Base-by-base conservation (phyloP, 53 echinoderm and acorn worm genomes). In the Paracentrotus lividus region DNA sequence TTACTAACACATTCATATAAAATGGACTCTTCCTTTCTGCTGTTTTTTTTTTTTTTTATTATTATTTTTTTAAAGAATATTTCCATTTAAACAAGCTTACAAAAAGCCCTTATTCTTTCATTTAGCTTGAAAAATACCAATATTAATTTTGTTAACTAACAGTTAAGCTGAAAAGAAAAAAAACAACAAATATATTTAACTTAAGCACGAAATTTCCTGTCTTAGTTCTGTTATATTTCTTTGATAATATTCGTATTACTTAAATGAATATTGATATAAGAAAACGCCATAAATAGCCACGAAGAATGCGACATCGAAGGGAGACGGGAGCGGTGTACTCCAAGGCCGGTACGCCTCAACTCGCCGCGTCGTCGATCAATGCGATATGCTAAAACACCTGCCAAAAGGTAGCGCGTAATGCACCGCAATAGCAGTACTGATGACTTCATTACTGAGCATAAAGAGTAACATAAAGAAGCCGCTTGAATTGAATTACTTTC, bases 401-500 rank as follows among this genome's bases (percentile, higher is more conserved):
- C 90, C 75, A 23, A 5, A 26, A 26, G 89, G 36, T n/a, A 16
- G 90, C 9, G 90, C 90, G 69, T 90, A 90, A 90, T 90, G 90
- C 67, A 66, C 51, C 90, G 90, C 47, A 90, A 90, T 90, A 56
- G 52, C 51, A 27, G 68, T 53, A 16, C 7, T 90, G 90, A 90
- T 90, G 66, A 90, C 75, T 90, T 90, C 90, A 90, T 90, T 90
- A 90, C 90, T 3, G 36, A 1, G 2, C 72, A 43, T 68, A 49
- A 68, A 90, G 53, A 72, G 69, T 33, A 32, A 68, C 72, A 72
- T 54, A 69, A 72, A 90, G 90, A 90, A 51, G 90, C 90, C 90
- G 90, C 90, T 90, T 90, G 90, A 90, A 90, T 90, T 90, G 90
- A 69, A 90, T 90, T 90, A 90, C 90, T 90, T 53, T 90, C 90